Conservation (phyloP, 2,888 invertebrate species). For the Malthinus seriepunctatus region DNA sequence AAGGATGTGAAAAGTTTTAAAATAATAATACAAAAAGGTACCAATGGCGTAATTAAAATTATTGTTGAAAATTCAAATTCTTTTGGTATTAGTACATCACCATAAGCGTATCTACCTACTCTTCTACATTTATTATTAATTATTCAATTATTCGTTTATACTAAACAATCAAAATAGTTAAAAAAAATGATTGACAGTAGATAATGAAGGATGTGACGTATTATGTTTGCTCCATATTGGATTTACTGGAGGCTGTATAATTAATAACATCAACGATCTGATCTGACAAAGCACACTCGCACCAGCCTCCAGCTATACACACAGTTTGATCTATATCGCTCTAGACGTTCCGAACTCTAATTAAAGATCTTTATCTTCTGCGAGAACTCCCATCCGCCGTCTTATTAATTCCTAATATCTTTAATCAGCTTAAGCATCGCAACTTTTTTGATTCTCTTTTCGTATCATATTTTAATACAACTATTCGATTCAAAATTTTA, state of each 20-base stretch:
- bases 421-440: constrained; percentile 44
- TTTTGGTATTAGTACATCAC: too few species aligned
- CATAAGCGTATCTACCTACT: too few species aligned
- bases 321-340: constrained; percentile 33
- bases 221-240: constrained; percentile 38
- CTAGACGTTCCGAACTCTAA: constrained; percentile 39
- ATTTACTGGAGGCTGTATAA: constrained; percentile 39
- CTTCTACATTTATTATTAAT: not conserved
- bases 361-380: constrained; percentile 38
- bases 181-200: constrained; percentile 36
- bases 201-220: constrained; percentile 33
- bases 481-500: too few species aligned
- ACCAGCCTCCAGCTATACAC: constrained; percentile 33
- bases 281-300: constrained; percentile 39
- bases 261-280: constrained; percentile 36
- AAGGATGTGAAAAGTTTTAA: not conserved
- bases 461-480: too few species aligned
- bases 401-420: constrained; percentile 53
- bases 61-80: too few species aligned
- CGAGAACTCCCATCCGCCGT: constrained; percentile 50
- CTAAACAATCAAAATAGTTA: constrained; percentile 3
- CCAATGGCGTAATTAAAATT: not conserved
- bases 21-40: not conserved
- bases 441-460: constrained; percentile 37
- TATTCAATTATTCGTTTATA: constrained; percentile 1